Base-by-base conservation (phyloP, 2,888 invertebrate genomes). In the Axea sp. region DNA sequence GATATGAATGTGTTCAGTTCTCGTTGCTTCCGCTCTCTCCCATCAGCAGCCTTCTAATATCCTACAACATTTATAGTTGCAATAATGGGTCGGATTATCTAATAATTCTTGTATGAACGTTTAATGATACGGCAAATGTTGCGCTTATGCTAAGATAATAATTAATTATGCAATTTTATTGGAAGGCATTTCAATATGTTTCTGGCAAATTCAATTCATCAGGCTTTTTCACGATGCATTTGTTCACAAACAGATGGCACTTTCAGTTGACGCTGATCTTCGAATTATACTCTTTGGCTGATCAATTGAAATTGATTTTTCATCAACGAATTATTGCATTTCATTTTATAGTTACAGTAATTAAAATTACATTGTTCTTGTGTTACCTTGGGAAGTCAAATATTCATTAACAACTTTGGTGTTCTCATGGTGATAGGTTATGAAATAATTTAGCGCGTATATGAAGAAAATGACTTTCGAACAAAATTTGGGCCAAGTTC, bases 1-100 rank as follows among this genome's bases (percentile, higher is more conserved):
- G 68, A 73, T 73, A 68, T 51, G 60, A 73, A 64, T 55, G 41
- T 55, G 28, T 6, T 31, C 59, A 8, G 3, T 17, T 8, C 8
- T 19, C 35, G 5, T 28, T 9, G 3, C 24, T 5, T 45, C 8
- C 14, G 19, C 19, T 12, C 45, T 35, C 22, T 28, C 9, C 24
- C 3, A 26, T n/a, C 22, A 4, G n/a, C 9, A 3, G 24, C 17
- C 49, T 62, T 49, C 39, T 51, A 35, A 41, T 45, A 15, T 17
- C 3, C 22, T 53, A 39, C 39, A 60, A 39, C 7, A 69, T 69
- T 60, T 12, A 60, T 43, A 7, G 35, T 51, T 30, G 59, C 37
- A 51, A 53, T 68, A 68, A 59, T 59, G 37, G 65, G 3, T 8
- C 33, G 35, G 62, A 62, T 51, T 39, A 49, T 39, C 15, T 51